These are phyloP conservation scores for Megalonaias nervosa DNA, from an alignment of 1,140 invertebrate genomes.

Conservation along the genomic window DNA sequence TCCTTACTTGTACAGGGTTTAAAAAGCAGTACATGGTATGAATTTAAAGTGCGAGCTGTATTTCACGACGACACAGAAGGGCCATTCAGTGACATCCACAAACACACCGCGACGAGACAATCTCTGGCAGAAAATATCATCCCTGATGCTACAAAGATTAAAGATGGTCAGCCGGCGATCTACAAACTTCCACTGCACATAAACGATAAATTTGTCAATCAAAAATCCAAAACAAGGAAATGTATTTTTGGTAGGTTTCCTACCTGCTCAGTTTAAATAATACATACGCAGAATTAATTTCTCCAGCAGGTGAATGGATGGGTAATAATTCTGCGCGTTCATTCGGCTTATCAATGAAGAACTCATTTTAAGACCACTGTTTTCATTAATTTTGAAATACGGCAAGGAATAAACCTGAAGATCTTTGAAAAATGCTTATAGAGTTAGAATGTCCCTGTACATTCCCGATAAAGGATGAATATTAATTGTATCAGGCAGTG, in stretches of 20 bases:
- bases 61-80: slow-evolving; percentile 17
- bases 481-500: too few relatives aligned
- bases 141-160: neutral
- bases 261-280: neutral
- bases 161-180: neutral
- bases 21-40: too few relatives aligned
- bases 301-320: neutral
- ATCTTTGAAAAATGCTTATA: too few relatives aligned
- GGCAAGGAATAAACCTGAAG: too few relatives aligned
- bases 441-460: too few relatives aligned
- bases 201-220: slow-evolving; percentile 7
- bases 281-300: neutral
- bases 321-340: neutral
- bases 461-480: too few relatives aligned
- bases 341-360: too few relatives aligned
- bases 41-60: neutral
- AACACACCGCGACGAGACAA: slow-evolving; percentile 9
- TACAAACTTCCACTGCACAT: slow-evolving; percentile 10
- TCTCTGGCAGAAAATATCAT: slow-evolving; percentile 6
- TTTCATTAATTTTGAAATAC: too few relatives aligned
- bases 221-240: slow-evolving; percentile 20
- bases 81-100: slow-evolving; percentile 12
- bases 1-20: too few relatives aligned
- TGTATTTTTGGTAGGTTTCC: slow-evolving; percentile 20
- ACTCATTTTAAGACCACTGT: neutral